A percentile compares a stretch with the other conserved stretches of the same genome.
Conservation (phyloP, 2,888 invertebrate species). For the Galeopsomyia nigrocyanea region DNA sequence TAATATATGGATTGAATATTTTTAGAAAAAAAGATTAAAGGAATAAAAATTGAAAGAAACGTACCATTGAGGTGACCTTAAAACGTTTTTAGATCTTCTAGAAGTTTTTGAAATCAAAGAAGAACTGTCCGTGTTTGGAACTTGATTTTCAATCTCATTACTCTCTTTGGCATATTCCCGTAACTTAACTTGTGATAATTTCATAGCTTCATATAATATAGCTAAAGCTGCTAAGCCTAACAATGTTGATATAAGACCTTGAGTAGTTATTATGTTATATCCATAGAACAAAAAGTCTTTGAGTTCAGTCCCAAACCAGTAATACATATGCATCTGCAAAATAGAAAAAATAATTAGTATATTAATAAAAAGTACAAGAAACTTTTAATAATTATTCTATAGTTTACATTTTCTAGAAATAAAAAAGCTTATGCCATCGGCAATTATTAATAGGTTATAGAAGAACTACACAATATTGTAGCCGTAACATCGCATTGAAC, state of each 20-base stretch:
- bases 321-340: constrained; percentile 75
- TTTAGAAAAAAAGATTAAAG: neutral
- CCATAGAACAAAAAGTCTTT: constrained; percentile 77
- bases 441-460: neutral
- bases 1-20: neutral
- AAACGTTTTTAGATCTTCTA: constrained; percentile 46
- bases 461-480: constrained; percentile 3
- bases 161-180: constrained; percentile 64
- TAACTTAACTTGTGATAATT: constrained; percentile 69
- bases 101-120: constrained; percentile 65
- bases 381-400: too few species aligned
- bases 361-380: too few species aligned
- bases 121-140: constrained; percentile 66
- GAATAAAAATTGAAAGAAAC: neutral
- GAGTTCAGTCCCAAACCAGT: constrained; percentile 77
- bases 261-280: constrained; percentile 69
- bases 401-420: too few species aligned
- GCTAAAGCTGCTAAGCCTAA: constrained; percentile 73
- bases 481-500: neutral
- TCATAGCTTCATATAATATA: constrained; percentile 75
- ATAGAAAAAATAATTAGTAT: neutral
- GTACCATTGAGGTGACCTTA: constrained; percentile 55
- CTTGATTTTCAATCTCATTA: constrained; percentile 61
- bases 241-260: constrained; percentile 74
- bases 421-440: too few species aligned